Conservation (phyloP, 1,140 invertebrate genomes). For the Diachasmimorpha longicaudata region DNA sequence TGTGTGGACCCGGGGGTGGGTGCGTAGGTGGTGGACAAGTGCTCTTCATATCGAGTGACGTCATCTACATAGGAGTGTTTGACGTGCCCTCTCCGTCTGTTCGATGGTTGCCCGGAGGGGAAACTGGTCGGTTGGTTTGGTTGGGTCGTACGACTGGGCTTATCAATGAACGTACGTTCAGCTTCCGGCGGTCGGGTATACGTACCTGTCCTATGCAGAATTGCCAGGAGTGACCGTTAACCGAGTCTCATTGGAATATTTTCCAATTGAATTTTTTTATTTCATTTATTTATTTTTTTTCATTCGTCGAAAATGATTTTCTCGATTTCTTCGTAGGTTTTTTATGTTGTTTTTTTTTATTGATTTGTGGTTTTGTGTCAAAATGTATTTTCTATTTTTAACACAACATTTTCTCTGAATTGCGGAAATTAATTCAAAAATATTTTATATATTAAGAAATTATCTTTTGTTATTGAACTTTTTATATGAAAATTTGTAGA, state of each 20-base stretch:
- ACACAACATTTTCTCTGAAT: too few relatives aligned
- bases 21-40: neutral
- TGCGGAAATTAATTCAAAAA: too few relatives aligned
- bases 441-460: too few relatives aligned
- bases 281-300: too few relatives aligned
- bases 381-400: too few relatives aligned
- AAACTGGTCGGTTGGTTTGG: neutral
- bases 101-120: neutral
- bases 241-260: neutral
- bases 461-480: too few relatives aligned
- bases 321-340: too few relatives aligned
- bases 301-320: too few relatives aligned
- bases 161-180: conserved; percentile 37
- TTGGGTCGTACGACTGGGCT: conserved; percentile 30
- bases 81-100: neutral
- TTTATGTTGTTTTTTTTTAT: too few relatives aligned
- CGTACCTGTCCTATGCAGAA: neutral
- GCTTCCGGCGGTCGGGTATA: conserved; percentile 3
- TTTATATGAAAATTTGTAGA: too few relatives aligned
- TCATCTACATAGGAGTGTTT: neutral
- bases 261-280: too few relatives aligned
- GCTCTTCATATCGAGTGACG: neutral
- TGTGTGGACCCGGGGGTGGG: neutral
- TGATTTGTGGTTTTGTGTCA: too few relatives aligned
- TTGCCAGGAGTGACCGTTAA: neutral